Evolutionary conservation across 2,113 vertebrate species (phyloP).

Genomic region (Dasypus novemcinctus): DNA sequence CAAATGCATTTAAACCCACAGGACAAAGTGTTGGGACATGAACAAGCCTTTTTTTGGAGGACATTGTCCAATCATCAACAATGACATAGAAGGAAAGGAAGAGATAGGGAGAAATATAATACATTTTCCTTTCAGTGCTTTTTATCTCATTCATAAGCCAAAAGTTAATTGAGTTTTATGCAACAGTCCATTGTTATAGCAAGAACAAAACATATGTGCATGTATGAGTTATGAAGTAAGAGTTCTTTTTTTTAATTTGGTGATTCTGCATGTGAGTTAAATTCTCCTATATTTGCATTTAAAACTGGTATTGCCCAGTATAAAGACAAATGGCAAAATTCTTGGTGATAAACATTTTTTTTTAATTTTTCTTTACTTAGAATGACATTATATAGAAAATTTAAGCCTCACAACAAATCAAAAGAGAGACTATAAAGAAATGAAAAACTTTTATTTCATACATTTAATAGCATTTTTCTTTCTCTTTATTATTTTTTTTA

Average conservation of each 20-base stretch:
- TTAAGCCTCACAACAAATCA: neutral
- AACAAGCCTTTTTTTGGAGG: no score
- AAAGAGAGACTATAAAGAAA: neutral
- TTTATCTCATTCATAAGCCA: neutral
- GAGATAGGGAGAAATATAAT: neutral
- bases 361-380: neutral
- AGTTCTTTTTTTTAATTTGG: neutral
- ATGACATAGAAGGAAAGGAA: neutral
- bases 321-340: conserved; percentile 24
- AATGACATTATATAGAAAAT: conserved; percentile 17
- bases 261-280: neutral
- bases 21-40: no score
- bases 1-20: no score
- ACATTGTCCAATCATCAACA: no score
- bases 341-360: neutral
- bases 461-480: neutral
- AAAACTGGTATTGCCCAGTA: neutral
- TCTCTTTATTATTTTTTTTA: neutral
- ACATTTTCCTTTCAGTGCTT: neutral
- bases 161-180: neutral
- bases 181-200: neutral
- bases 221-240: neutral
- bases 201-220: neutral
- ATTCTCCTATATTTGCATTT: neutral
- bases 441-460: neutral